Percentiles rank a stretch among this genome's conserved stretches.
Conservation (phyloP, 1,140 invertebrate species). For the Drosophila teissieri region DNA sequence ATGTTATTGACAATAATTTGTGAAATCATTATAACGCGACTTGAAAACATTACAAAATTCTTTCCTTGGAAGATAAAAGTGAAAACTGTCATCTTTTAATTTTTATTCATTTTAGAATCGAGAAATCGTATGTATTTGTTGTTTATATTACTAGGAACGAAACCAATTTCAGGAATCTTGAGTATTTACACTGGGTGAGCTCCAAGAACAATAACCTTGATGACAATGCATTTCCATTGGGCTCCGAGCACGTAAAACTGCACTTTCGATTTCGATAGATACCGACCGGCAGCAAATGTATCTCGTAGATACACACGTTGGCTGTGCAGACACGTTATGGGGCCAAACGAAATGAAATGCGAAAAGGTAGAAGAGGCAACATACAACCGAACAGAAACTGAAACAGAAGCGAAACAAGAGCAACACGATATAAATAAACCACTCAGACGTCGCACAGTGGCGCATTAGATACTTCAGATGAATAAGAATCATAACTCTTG, state of each 20-base stretch:
- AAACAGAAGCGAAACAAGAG: constrained; percentile 33
- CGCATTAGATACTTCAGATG: no score
- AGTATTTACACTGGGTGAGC: not conserved
- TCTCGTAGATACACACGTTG: constrained; percentile 31
- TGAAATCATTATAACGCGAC: not conserved
- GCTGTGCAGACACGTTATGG: constrained; percentile 51
- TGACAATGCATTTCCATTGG: not conserved
- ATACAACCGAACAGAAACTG: constrained; percentile 38
- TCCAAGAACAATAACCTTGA: not conserved
- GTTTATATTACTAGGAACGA: no score
- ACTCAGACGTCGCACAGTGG: constrained; percentile 36
- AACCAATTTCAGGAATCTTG: not conserved
- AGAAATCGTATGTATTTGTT: no score
- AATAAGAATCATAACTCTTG: no score
- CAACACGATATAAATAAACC: constrained; percentile 53
- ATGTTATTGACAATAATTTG: not conserved
- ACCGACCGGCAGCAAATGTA: constrained; percentile 18
- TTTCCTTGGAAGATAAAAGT: no score
- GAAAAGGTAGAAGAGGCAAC: constrained; percentile 36
- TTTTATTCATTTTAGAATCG: no score
- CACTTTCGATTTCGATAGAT: constrained; percentile 68
- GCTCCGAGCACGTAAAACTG: constrained; percentile 20
- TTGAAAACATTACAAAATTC: no score
- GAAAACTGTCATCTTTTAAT: no score
- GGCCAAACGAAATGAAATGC: constrained; percentile 69